Conservation (phyloP, 2,113 vertebrate genomes). For the Callopanchax toddi region DNA sequence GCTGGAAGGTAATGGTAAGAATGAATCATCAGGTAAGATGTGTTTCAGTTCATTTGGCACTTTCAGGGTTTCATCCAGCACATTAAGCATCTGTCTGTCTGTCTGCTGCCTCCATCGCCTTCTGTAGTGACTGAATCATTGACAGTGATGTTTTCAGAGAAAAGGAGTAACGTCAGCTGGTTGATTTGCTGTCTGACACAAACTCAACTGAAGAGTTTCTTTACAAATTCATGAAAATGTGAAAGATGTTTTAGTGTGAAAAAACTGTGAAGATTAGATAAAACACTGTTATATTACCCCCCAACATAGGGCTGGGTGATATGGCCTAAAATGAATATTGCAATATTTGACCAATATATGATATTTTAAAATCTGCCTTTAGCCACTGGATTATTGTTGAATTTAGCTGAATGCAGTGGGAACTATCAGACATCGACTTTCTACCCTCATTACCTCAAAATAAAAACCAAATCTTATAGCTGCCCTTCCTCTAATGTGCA, state of each 20-base stretch:
- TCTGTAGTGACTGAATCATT: constrained; percentile 25
- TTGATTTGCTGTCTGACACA: too few relatives aligned
- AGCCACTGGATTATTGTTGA: too few relatives aligned
- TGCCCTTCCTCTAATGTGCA: too few relatives aligned
- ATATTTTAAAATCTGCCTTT: too few relatives aligned
- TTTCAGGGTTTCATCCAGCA: constrained; percentile 32
- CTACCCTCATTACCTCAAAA: too few relatives aligned
- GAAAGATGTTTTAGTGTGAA: neutral
- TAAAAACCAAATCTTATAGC: too few relatives aligned
- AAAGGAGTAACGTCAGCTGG: neutral
- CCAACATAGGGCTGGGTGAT: neutral
- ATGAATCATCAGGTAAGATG: constrained; percentile 54
- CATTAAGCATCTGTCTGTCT: constrained; percentile 42
- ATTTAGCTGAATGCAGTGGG: too few relatives aligned
- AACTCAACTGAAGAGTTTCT: constrained; percentile 9
- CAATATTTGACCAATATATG: too few relatives aligned
- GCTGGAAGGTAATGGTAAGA: constrained; percentile 13
- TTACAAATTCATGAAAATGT: constrained; percentile 16
- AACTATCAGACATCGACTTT: too few relatives aligned
- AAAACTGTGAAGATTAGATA: too few relatives aligned
- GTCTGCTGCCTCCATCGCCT: constrained; percentile 17
- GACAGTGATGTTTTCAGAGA: too few relatives aligned
- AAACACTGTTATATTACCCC: rapidly evolving
- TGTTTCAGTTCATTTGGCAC: constrained; percentile 15
- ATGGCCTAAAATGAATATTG: too few relatives aligned